These are phyloP conservation scores for Hemibagrus guttatus DNA, from an alignment of 2,797 vertebrate genomes.

Conservation along the genomic window DNA sequence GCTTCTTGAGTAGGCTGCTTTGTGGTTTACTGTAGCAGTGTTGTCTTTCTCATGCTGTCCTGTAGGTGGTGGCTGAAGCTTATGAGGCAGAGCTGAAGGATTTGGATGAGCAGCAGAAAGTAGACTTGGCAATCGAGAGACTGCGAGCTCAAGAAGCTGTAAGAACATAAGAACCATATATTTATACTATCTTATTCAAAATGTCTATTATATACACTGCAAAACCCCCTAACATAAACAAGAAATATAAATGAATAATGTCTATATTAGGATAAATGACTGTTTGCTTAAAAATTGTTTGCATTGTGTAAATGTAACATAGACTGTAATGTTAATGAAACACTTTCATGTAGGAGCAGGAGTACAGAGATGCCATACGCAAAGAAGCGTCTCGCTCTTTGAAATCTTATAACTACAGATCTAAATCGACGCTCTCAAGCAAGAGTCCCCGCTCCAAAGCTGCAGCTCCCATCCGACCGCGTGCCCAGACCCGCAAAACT, in stretches of 20 bases:
- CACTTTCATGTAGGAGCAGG: constrained; percentile 74
- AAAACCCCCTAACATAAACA: background rate
- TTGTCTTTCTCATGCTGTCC: background rate
- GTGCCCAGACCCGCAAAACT: constrained; percentile 72
- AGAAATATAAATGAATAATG: too few relatives aligned
- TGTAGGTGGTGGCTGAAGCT: constrained; percentile 71
- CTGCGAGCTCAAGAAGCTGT: constrained; percentile 75
- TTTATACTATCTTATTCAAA: background rate
- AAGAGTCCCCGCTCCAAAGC: constrained; percentile 61
- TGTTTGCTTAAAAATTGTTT: background rate
- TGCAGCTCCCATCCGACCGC: constrained; percentile 65
- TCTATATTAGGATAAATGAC: background rate
- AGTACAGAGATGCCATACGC: constrained; percentile 80
- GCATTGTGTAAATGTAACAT: background rate
- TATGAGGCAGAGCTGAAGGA: constrained; percentile 81
- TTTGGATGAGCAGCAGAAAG: constrained; percentile 74
- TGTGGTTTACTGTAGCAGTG: background rate
- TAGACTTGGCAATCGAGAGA: constrained; percentile 71
- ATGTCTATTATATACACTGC: background rate
- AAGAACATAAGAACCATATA: constrained; percentile 52
- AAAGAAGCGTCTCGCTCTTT: constrained; percentile 70
- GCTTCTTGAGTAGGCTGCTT: background rate
- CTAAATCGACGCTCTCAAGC: constrained; percentile 66
- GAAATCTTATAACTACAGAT: constrained; percentile 70
- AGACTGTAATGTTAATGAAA: background rate